Base-by-base conservation (phyloP, 2,888 invertebrate species). In the Julus scanicus region DNA sequence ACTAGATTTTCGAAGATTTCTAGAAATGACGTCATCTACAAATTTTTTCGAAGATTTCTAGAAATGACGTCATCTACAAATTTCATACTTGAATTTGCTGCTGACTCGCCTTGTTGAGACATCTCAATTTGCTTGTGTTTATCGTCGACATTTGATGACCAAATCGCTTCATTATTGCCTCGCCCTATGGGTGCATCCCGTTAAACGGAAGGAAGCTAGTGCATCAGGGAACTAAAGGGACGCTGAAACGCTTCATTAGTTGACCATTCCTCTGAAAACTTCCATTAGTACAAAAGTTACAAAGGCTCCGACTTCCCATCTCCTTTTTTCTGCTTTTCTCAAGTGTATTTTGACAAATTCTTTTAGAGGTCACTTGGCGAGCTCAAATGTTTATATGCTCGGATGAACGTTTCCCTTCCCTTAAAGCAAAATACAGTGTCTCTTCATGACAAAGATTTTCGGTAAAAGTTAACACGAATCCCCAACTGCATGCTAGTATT, bases 211-310 rank as follows among this genome's bases (percentile, higher is more conserved):
- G 84, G 84, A 84, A n/a, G n/a, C n/a, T n/a, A 84, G 39, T 84
- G 48, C 84, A 84, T 84, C 84, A 84, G 48, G 84, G 44, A 40
- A 84, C 39, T 48, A 84, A 84, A 84, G 48, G 84, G 40, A 20
- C 44, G 0, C 84, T 40, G 48, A 84, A 37, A 84, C 48, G 84
- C 44, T 84, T 84, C 84, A 84, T 84, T 84, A 84, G 84, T 20
- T 84, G 40, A 48, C 48, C 84, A 84, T 40, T 84, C 84, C 48
- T 40, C 44, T 48, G 40, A 48, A 84, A 84, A 84, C 40, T 84
- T 84, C 84, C 84, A 84, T 84, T 84, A 44, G 48, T 4, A 44
- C n/a, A 84, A 84, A 84, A 48, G 40, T 84, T 84, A 84, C 53
- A 71, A 71, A 71, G 71, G 71, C 71, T 71, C 20, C 71, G 71